These are phyloP conservation scores for Willowsia nigromaculata DNA, from an alignment of 2,888 invertebrate genomes.

Conservation along the genomic window DNA sequence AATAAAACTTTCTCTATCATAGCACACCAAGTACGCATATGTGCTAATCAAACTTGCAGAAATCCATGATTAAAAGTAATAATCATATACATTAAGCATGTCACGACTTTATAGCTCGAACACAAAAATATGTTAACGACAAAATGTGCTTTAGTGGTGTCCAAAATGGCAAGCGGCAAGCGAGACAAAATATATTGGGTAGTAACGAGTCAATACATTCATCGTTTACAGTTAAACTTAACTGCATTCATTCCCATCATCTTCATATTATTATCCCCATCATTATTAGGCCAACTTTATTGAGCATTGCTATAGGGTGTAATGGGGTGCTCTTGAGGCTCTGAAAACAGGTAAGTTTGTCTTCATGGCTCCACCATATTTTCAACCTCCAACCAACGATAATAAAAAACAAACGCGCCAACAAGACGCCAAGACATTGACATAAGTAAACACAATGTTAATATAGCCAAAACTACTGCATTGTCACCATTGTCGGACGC, in stretches of 20 bases:
- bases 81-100: background rate
- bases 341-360: background rate
- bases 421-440: conserved; percentile 26
- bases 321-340: too few relatives aligned
- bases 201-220: too few relatives aligned
- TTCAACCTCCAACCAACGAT: conserved; percentile 41
- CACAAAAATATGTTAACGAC: background rate
- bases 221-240: background rate
- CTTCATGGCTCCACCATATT: conserved; percentile 1
- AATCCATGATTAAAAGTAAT: background rate
- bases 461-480: background rate
- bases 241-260: background rate
- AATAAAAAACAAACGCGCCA: conserved; percentile 38
- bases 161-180: background rate
- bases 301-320: too few relatives aligned
- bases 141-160: background rate
- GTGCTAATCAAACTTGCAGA: background rate
- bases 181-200: too few relatives aligned
- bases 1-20: background rate
- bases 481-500: background rate
- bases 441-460: background rate
- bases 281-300: background rate
- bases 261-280: background rate
- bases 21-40: background rate
- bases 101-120: background rate